Conservation (phyloP, 2,888 invertebrate species). For the Corythucha ciliata region DNA sequence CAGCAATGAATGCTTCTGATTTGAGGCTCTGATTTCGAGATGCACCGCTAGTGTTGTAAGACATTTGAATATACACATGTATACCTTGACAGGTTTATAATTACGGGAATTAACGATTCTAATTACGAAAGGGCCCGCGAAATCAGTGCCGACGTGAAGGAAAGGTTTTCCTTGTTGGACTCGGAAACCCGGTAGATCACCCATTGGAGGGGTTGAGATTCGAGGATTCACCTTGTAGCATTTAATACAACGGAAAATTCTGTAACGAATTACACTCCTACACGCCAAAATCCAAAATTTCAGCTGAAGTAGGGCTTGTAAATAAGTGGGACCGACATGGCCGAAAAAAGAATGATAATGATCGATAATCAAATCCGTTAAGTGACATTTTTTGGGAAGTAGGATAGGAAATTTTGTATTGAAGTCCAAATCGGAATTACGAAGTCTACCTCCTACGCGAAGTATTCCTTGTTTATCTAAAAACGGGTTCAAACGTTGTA, state of each 20-base stretch:
- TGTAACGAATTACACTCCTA: conserved; percentile 8
- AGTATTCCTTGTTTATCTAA: conserved; percentile 5
- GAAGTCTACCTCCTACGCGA: conserved; percentile 25
- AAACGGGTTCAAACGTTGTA: not conserved
- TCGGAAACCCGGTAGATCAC: conserved; percentile 27
- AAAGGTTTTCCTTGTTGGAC: conserved; percentile 26
- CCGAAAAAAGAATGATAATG: conserved; percentile 16
- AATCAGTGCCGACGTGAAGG: conserved; percentile 31
- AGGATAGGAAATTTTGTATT: conserved; percentile 25
- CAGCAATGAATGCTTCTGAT: conserved; percentile 37
- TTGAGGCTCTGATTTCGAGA: conserved; percentile 37
- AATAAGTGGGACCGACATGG: conserved; percentile 16
- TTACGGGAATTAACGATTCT: conserved; percentile 4
- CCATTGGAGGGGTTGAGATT: conserved; percentile 11
- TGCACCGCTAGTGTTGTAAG: conserved; percentile 38
- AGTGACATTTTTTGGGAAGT: conserved; percentile 15
- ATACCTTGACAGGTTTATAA: conserved; percentile 25
- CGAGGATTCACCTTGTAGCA: conserved; percentile 12
- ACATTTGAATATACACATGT: conserved; percentile 37
- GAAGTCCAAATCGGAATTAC: conserved; percentile 9
- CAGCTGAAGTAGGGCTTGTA: conserved; percentile 19
- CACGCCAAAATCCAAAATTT: conserved; percentile 22
- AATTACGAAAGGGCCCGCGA: conserved; percentile 29
- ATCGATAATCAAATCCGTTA: conserved; percentile 21
- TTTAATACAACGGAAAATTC: conserved; percentile 14